Evolutionary conservation across 1,140 invertebrate species (phyloP), one percentile per base, ranked within the genome.

Genomic region (Drosophila leontia): DNA sequence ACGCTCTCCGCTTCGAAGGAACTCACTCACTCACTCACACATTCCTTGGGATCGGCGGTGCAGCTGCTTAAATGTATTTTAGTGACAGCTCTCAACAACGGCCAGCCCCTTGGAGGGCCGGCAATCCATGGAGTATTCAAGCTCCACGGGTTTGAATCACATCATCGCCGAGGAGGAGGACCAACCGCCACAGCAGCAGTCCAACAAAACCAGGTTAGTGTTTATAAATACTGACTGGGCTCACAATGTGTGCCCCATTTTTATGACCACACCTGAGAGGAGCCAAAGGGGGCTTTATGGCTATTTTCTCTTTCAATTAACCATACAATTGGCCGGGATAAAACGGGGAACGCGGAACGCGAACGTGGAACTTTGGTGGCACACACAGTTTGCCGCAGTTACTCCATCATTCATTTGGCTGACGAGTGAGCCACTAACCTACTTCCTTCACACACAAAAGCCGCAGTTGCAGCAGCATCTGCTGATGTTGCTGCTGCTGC

Each of bases 81-180:
- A 83, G 86, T 88, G 81, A 74, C 74, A 72, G 80, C 77, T 62
- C 56, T 45, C 77, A 83, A 80, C 67, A 85, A 78, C 75, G 80
- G 91, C 91, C 91, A 91, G 91, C 91, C 91, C 91, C 91, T 80
- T 79, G 81, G 91, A 92, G 91, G 91, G 91, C 91, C 91, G 91
- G 91, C 91, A 85, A 92, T 82, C 75, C 91, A 92, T 92, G 91
- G 91, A 92, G 91, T 92, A 90, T 92, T 92, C 91, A 83, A 92
- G 70, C 74, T 84, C 91, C 70, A 77, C 65, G 64, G 67, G 91
- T 90, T 88, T 92, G 84, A 90, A 76, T 91, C 86, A 90, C 80
- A 80, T 59, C 58, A 85, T 48, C 67, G 61, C 47, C 56, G 53
- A 47, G 75, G 50, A 83, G 29, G 53, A 68, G 41, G 62, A 78